A percentile compares a stretch with the other conserved stretches of the same genome.
Evolutionary conservation across 1,140 invertebrate species (phyloP).

Genomic region (Acromyrmex echinatior): DNA sequence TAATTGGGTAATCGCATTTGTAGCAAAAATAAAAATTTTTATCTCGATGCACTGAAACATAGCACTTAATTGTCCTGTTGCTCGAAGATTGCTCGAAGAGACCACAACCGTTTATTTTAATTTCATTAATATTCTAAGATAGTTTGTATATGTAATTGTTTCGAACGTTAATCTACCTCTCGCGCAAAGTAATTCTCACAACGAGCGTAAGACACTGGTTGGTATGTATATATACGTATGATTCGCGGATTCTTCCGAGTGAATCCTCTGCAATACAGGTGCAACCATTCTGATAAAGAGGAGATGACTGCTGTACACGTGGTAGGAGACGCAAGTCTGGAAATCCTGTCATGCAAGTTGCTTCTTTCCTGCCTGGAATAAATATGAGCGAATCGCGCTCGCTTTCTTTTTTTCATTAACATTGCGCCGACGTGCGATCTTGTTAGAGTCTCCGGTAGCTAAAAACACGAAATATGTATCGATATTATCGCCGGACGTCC

Average conservation of each 20-base stretch:
- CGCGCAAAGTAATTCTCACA: background rate
- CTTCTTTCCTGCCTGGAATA: slow-evolving; percentile 21
- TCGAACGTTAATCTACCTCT: background rate
- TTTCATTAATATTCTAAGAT: background rate
- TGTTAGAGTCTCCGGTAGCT: slow-evolving; percentile 44
- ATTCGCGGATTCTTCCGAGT: background rate
- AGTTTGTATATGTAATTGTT: background rate
- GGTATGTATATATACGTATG: background rate
- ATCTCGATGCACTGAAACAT: background rate
- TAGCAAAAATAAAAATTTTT: slow-evolving; percentile 1
- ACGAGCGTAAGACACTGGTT: background rate
- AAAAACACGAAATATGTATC: slow-evolving; percentile 20
- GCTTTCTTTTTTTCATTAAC: slow-evolving; percentile 61
- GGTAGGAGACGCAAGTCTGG: slow-evolving; percentile 12
- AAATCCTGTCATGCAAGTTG: slow-evolving; percentile 35
- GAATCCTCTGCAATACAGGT: background rate
- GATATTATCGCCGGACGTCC: slow-evolving; percentile 62
- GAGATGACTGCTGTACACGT: background rate
- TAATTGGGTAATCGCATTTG: background rate
- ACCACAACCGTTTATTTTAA: background rate
- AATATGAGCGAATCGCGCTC: slow-evolving; percentile 56
- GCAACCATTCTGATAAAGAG: background rate
- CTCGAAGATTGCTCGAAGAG: background rate
- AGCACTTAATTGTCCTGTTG: background rate
- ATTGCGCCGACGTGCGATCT: slow-evolving; percentile 35